A percentile compares a stretch with the other conserved stretches of the same genome.
Evolutionary conservation across 53 echinoderm and acorn worm species (phyloP).

Genomic region (Arbacia lixula): DNA sequence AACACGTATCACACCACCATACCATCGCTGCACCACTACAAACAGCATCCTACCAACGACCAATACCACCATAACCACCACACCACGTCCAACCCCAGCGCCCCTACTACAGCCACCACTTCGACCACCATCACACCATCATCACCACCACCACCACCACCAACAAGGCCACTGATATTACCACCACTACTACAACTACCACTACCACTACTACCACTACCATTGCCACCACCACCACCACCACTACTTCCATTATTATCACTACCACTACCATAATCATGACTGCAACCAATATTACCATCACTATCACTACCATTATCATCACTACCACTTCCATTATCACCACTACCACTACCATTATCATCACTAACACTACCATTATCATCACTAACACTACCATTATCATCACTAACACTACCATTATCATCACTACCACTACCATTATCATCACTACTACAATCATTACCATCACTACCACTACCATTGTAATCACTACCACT

Average conservation of each 20-base stretch:
- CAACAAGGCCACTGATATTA: neutral
- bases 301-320: neutral
- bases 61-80: no score
- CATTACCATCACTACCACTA: neutral
- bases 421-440: neutral
- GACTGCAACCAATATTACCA: neutral
- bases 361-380: neutral
- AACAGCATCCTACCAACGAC: no score
- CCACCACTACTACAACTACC: neutral
- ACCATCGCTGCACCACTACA: no score
- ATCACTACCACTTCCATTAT: neutral
- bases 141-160: neutral
- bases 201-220: neutral
- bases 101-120: neutral
- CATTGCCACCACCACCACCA: neutral
- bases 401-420: neutral
- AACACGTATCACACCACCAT: no score
- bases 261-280: neutral
- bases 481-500: neutral
- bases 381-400: neutral
- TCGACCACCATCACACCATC: neutral
- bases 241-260: neutral
- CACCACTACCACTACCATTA: neutral
- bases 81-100: no score
- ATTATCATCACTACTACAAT: neutral